Conservation (phyloP, 2,888 invertebrate genomes). For the Ariolimax columbianus region DNA sequence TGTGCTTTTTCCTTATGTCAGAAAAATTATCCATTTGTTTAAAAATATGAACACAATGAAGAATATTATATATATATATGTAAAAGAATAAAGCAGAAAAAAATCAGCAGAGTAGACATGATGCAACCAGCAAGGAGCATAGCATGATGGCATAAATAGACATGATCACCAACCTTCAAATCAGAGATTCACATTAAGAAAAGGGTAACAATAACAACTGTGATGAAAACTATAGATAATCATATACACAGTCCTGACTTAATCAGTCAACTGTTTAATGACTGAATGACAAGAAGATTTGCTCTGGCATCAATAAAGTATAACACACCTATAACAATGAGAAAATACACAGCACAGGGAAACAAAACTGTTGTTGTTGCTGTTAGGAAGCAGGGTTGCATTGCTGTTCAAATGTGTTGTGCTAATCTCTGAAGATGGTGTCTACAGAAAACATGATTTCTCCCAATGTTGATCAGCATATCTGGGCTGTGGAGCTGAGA, state of each 20-base stretch:
- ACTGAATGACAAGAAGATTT: no score
- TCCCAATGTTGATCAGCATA: no score
- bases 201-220: not conserved
- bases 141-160: not conserved
- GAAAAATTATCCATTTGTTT: not conserved
- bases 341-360: no score
- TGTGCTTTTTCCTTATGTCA: not conserved
- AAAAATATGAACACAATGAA: not conserved
- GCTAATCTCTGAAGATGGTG: no score
- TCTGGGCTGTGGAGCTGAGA: no score
- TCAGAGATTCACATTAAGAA: not conserved
- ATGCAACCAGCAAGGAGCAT: not conserved
- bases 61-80: not conserved
- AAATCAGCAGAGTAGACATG: conserved; percentile 10
- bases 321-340: no score
- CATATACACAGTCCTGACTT: not conserved
- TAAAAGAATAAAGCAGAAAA: not conserved
- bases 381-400: no score
- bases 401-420: no score
- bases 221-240: not conserved
- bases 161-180: not conserved
- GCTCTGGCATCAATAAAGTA: no score
- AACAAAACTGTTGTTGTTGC: no score
- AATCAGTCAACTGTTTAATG: no score
- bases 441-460: no score